phyloP scores from a whole-genome alignment of 2,113 vertebrate species.

The Cariama cristata region DNA sequence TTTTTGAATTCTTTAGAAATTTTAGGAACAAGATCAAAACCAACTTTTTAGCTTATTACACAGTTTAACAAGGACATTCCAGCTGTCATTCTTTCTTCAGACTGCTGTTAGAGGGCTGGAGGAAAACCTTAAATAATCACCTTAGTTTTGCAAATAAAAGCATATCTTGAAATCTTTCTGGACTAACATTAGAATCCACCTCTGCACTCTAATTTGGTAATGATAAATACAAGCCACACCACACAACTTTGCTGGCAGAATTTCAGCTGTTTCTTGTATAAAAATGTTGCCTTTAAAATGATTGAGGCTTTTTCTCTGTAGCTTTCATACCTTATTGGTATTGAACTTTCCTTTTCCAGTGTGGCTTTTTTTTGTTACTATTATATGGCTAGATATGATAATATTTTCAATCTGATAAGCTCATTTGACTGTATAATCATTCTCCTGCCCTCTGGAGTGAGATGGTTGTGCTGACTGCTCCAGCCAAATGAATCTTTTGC shows the following conservation, averaged over 20 bases:
- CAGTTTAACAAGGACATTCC: not conserved
- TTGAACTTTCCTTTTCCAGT: not conserved
- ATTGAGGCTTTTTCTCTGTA: not conserved
- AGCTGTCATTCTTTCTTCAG: not conserved
- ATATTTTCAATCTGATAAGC: not conserved
- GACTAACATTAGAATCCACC: not conserved
- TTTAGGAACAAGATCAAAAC: not conserved
- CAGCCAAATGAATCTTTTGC: not conserved
- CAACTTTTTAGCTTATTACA: not conserved
- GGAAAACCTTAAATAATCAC: not conserved
- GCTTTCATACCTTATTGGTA: not conserved
- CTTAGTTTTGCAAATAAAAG: not conserved
- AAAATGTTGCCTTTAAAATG: not conserved
- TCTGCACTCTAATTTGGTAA: not conserved
- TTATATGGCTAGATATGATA: not conserved
- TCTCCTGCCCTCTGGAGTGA: not conserved
- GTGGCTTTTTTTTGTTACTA: not conserved
- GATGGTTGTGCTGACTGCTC: not conserved
- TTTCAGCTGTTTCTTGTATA: not conserved
- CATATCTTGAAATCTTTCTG: not conserved
- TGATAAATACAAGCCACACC: not conserved
- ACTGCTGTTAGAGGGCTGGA: not conserved
- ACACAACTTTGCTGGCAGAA: not conserved
- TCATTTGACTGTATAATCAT: not conserved
- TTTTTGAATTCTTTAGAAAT: not conserved